Evolutionary conservation across 2,797 vertebrate genomes (phyloP), one percentile per base, ranked within the genome.

Genomic region (Falco cherrug): DNA sequence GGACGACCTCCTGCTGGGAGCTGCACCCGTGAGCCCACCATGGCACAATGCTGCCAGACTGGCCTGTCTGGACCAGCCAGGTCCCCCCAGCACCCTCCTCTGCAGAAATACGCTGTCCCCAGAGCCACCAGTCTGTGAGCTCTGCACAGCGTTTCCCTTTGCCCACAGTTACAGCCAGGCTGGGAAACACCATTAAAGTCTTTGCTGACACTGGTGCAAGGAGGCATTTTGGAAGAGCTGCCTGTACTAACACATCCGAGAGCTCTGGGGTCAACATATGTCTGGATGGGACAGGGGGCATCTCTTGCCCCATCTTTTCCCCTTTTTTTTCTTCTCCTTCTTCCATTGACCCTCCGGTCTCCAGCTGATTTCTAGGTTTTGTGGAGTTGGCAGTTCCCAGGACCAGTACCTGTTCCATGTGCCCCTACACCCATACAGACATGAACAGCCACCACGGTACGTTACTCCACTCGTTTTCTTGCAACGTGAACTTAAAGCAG

Each of bases 381-480:
- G 1, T 22, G 51, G 70, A 39, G 75, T 0, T 65, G 41, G 31
- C 4, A 6, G 3, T 17, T 82, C 51, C 76, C 54, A 33, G 33
- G 29, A 29, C 33, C 0, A 0, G n/a, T 20, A 13, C 43, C 47
- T 31, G 41, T 3, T 1, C 18, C 50, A 39, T 1, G 0, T 33
- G 43, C 14, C 33, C 28, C 57, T 53, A 31, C 59, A 37, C 31
- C n/a, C 29, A 31, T 14, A 14, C 20, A 29, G 29, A 16, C 13
- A 47, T 5, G 4, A 20, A 33, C 21, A n/a, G 51, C 16, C 71
- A 19, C 31, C 35, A 6, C 9, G 26, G 21, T 29, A 59, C 3
- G 0, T 16, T 48, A 59, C 59, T 88, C 31, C 2, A 1, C 51
- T 56, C 1, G 0, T n/a, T 80, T 25, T 12, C 4, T 0, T 28